Evolutionary conservation across 2,888 invertebrate species (phyloP).

Genomic region (Gisinianus flammeolus): DNA sequence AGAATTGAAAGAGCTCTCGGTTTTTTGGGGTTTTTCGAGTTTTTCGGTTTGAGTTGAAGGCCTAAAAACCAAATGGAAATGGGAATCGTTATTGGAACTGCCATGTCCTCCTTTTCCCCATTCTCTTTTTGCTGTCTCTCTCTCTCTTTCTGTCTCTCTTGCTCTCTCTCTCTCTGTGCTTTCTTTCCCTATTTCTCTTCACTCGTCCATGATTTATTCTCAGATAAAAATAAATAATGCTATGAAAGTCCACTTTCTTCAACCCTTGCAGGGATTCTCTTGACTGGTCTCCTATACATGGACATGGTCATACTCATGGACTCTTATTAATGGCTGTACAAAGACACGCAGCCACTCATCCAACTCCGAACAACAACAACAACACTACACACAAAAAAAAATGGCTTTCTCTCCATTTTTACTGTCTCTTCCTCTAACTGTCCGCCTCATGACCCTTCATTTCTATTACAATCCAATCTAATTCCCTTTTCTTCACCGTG

Average conservation of each 20-base stretch:
- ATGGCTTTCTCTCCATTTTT: too few species aligned
- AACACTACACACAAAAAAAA: too few species aligned
- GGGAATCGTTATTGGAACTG: conserved; percentile 5
- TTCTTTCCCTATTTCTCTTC: background rate
- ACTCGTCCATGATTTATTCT: conserved; percentile 30
- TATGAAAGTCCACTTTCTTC: conserved; percentile 15
- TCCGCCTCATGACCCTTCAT: too few species aligned
- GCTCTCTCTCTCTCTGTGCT: background rate
- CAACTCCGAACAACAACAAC: too few species aligned
- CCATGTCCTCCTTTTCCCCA: background rate
- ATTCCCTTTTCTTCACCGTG: too few species aligned
- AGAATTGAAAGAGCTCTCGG: background rate
- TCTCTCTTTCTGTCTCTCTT: background rate
- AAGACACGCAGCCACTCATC: too few species aligned
- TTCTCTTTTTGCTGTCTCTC: background rate
- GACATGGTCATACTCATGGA: background rate
- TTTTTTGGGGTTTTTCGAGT: background rate
- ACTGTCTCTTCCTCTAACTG: too few species aligned
- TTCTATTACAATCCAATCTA: too few species aligned
- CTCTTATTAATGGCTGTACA: background rate
- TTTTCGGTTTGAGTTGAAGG: background rate
- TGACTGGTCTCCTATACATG: background rate
- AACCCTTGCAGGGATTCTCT: background rate
- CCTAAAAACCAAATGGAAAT: conserved; percentile 10
- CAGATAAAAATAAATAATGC: conserved; percentile 33